These are phyloP conservation scores for Acropternis orthonyx DNA, from an alignment of 2,797 vertebrate species.

Conservation along the genomic window DNA sequence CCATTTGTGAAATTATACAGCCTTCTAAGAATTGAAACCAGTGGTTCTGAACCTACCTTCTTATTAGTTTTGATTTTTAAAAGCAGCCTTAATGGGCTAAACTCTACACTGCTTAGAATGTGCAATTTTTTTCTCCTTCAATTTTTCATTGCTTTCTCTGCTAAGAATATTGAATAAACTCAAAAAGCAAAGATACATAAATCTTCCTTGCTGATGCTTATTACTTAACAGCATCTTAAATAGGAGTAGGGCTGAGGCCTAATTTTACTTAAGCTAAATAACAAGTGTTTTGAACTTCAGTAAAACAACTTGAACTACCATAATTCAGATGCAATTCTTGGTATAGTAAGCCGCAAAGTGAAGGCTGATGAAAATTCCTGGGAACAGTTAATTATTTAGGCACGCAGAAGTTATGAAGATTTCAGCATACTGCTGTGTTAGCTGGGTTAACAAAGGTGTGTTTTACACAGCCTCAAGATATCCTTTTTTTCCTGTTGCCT, in stretches of 20 bases:
- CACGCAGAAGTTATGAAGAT: not conserved
- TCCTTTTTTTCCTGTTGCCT: not conserved
- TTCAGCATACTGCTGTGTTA: not conserved
- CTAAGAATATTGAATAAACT: not conserved
- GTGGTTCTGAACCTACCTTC: not conserved
- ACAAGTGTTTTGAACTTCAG: not conserved
- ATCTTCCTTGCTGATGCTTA: not conserved
- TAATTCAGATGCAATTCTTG: not conserved
- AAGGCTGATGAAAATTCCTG: not conserved
- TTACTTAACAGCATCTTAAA: not conserved
- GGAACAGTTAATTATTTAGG: not conserved
- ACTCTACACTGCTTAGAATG: not conserved
- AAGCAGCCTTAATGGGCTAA: not conserved
- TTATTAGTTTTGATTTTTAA: not conserved
- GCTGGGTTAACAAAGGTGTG: not conserved
- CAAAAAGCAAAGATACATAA: not conserved
- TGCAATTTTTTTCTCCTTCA: not conserved
- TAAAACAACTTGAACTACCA: not conserved
- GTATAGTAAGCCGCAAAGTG: not conserved
- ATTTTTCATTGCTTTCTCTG: not conserved
- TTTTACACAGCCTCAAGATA: not conserved
- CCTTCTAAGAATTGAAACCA: not conserved
- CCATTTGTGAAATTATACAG: not conserved
- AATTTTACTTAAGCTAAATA: not conserved
- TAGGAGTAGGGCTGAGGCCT: not conserved